Conservation (phyloP, 2,113 vertebrate species). For the Passerina amoena region DNA sequence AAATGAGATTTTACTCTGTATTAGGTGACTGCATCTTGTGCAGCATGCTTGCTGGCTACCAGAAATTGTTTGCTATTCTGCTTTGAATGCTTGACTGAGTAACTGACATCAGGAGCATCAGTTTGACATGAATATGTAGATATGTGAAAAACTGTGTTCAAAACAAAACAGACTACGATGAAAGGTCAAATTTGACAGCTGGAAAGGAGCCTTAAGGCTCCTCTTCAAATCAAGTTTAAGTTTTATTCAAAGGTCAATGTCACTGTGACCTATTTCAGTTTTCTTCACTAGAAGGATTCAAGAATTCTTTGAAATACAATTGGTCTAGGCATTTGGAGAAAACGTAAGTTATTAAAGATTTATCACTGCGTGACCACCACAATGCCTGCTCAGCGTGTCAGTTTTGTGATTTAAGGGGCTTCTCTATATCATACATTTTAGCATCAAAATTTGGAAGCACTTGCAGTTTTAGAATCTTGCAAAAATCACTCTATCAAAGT, state of each 20-base stretch:
- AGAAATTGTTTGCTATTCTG: not conserved
- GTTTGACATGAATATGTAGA: not conserved
- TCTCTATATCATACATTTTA: not conserved
- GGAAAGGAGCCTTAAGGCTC: not conserved
- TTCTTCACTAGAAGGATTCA: not conserved
- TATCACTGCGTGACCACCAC: not conserved
- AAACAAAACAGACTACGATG: not conserved
- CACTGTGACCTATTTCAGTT: not conserved
- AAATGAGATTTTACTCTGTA: not conserved
- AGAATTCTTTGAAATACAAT: not conserved
- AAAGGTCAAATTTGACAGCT: slow-evolving; percentile 38
- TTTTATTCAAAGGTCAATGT: slow-evolving; percentile 45
- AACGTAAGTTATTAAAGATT: not conserved
- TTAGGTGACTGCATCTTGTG: not conserved
- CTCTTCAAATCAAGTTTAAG: slow-evolving; percentile 9
- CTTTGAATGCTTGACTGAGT: not conserved
- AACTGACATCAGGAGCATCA: not conserved
- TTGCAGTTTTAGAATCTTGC: not conserved
- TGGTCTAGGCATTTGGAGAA: not conserved
- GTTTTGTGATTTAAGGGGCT: not conserved
- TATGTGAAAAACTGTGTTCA: not conserved
- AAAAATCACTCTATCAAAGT: not conserved
- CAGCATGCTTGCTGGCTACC: not conserved
- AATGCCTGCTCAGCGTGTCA: not conserved
- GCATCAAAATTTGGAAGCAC: not conserved